Base-by-base conservation (phyloP, 1,140 invertebrate genomes). In the Rhizoglyphus robini region DNA sequence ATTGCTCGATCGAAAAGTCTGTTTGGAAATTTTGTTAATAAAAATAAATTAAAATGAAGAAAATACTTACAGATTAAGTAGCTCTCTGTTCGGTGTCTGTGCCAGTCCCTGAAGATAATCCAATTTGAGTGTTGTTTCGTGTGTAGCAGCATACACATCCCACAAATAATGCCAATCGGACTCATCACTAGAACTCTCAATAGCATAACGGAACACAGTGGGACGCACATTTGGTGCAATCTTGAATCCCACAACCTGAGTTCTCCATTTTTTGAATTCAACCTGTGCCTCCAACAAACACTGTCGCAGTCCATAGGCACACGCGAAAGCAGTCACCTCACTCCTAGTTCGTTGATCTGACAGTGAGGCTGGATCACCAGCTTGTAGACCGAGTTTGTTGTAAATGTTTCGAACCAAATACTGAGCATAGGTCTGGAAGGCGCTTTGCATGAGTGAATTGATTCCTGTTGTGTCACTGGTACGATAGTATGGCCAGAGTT, bases 211-310 rank as follows among this genome's bases (percentile, higher is more conserved):
- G 25, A 64, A n/a, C 18, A 49, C 46, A 18, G 29, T 15, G 23
- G 63, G 25, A 11, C 11, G 18, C 15, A 64, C n/a, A 25, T 64
- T 64, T 25, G 63, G 47, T 57, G 41, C 15, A 18, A 64, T 23
- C 27, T 15, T n/a, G n/a, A n/a, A n/a, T n/a, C n/a, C 38, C 3
- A 31, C 29, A 18, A 11, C 13, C 5, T 38, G 34, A 2, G 8
- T 51, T 25, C 30, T n/a, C 63, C 63, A 64, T 57, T 64, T 64
- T 49, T 47, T 49, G 25, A 18, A 64, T 36, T 64, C 63, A 32
- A 48, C 47, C 20, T 49, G 46, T 1, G 63, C 63, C 20, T 47
- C 41, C 5, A 18, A 4, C 18, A 64, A 36, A 64, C 63, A 64
- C 13, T 4, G 4, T 15, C 51, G 46, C n/a, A 48, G n/a, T 34